Percentiles rank a stretch among this genome's conserved stretches.
phyloP scores from a whole-genome alignment of 92 coral and sea anemone species.

The Isaurus tuberculatus region DNA sequence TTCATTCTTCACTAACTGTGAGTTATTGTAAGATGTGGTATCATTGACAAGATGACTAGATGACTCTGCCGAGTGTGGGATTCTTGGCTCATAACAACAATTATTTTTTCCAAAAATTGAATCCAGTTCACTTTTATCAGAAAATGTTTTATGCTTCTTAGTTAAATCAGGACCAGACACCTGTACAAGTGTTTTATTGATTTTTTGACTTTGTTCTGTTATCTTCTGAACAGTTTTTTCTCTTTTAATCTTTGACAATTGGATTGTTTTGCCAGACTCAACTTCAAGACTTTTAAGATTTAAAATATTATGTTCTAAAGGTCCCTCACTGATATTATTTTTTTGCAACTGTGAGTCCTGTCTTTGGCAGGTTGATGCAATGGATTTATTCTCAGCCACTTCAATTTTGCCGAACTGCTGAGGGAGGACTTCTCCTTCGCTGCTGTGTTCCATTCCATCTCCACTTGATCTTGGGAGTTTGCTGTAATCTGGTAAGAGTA shows the following conservation, averaged over 20 bases:
- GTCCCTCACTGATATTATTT: background rate
- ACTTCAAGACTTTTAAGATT: background rate
- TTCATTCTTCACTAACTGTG: background rate
- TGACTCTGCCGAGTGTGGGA: background rate
- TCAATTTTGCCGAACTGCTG: background rate
- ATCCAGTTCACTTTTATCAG: background rate
- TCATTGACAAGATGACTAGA: background rate
- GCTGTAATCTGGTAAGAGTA: constrained; percentile 73
- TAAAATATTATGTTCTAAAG: background rate
- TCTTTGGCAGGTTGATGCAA: constrained; percentile 5
- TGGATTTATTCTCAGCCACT: background rate
- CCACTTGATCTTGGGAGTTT: constrained; percentile 97
- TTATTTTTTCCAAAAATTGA: background rate
- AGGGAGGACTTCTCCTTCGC: constrained; percentile 33
- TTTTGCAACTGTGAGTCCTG: background rate
- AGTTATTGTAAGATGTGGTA: background rate
- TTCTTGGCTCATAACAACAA: background rate
- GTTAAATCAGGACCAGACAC: background rate
- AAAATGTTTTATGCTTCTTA: background rate
- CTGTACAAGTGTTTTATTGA: background rate
- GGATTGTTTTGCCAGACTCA: background rate
- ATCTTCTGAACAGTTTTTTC: background rate
- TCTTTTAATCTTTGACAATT: background rate
- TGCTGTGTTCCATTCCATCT: constrained; percentile 91
- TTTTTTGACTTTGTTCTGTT: background rate